Conservation (phyloP, 2,888 invertebrate genomes). For the Erebia aethiops region DNA sequence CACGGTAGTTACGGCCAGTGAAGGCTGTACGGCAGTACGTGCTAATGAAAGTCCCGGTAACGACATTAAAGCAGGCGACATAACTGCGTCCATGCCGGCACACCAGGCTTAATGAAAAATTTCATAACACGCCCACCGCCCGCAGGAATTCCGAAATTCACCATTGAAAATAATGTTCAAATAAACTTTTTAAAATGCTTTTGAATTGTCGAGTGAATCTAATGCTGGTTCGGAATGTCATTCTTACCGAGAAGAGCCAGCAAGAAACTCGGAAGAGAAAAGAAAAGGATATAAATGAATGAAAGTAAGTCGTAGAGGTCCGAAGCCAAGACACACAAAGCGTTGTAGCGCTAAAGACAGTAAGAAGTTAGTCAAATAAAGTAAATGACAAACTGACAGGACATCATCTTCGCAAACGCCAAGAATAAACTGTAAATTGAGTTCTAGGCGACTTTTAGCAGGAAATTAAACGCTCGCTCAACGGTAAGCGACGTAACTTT, state of each 20-base stretch:
- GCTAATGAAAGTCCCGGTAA: slow-evolving; percentile 46
- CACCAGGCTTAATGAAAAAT: slow-evolving; percentile 50
- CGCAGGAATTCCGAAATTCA: slow-evolving; percentile 16
- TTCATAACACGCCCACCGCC: slow-evolving; percentile 42
- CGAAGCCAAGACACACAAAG: no score
- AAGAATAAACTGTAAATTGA: slow-evolving; percentile 64
- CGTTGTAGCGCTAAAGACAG: no score
- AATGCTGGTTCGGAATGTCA: no score
- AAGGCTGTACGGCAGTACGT: neutral
- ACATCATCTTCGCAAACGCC: slow-evolving; percentile 34
- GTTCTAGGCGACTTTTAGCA: slow-evolving; percentile 64
- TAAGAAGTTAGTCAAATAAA: no score
- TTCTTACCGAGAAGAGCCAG: no score
- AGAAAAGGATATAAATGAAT: no score
- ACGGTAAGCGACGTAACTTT: slow-evolving; percentile 64
- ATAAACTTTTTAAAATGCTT: neutral
- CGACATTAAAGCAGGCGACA: slow-evolving; percentile 44
- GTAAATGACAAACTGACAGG: neutral
- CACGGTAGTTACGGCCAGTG: neutral
- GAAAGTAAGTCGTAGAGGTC: no score
- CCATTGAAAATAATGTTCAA: neutral
- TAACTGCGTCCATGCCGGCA: slow-evolving; percentile 34
- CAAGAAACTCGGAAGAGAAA: no score
- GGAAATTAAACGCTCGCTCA: slow-evolving; percentile 74
- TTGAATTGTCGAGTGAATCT: neutral